Evolutionary conservation across 2,888 invertebrate species (phyloP), one percentile per base, ranked within the genome.

Genomic region (Eristalis pertinax): DNA sequence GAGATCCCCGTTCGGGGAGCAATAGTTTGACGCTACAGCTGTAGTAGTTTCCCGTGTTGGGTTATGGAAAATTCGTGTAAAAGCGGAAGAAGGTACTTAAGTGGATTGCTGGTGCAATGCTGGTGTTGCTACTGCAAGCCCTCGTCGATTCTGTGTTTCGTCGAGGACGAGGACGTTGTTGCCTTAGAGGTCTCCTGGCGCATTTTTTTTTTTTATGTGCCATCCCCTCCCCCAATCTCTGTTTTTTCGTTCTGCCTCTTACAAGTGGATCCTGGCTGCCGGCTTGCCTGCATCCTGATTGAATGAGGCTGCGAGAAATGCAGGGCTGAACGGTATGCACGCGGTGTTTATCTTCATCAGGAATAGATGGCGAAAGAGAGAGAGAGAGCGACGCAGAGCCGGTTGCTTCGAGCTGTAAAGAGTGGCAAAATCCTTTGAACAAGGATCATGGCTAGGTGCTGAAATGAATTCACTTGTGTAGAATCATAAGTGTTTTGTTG

Each of bases 1-100:
- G 32, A 50, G 50, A 50, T 50, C 50, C 50, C 43, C 19, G n/a
- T 19, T 8, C 50, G 50, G 38, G 38, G 38, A 38, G 50, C 50
- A 19, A 50, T 50, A 50, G 50, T 50, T 50, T n/a, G 50, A 19
- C 50, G 19, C 0, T 19, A 19, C 50, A 13, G 26, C 10, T 22
- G 38, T 19, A 64, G 29, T 56, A 65, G 60, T 67, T 77, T 15
- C 68, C 24, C 38, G 15, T 77, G 70, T 77, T 41, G 70, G 68
- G 84, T 87, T 87, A 87, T 87, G 84, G 87, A 76, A 87, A 84
- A 84, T 87, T 87, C 80, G 79, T 87, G 87, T 87, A 84, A 87
- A 60, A 84, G 80, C 87, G 87, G 79, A 84, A 84, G 87, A 79
- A 79, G 76, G 68, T 87, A 79, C 87, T 87, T 87, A 84, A 87